Conservation (phyloP, 2,113 vertebrate species). For the Mirza zaza region DNA sequence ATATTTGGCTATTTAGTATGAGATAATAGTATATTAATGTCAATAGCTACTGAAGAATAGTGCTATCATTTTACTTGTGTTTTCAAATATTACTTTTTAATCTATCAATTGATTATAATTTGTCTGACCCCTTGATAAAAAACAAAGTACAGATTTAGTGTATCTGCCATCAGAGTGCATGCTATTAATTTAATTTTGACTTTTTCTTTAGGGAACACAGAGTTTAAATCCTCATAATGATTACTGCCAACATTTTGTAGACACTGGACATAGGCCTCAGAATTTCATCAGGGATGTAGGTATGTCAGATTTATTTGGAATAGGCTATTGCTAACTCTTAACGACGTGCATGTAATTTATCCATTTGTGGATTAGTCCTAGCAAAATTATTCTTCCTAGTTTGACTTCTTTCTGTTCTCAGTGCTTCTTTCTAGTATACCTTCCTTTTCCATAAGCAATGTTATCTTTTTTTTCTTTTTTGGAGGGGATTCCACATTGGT, state of each 20-base stretch:
- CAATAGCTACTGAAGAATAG: not conserved
- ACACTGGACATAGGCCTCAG: constrained; percentile 97
- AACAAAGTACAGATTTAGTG: not conserved
- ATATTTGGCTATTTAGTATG: not conserved
- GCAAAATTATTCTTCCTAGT: not conserved
- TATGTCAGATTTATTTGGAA: constrained; percentile 81
- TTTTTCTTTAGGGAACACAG: constrained; percentile 92
- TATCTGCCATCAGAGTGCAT: not conserved
- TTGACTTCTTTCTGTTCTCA: not conserved
- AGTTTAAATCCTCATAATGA: constrained; percentile 99
- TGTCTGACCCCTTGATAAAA: not conserved
- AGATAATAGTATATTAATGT: not conserved
- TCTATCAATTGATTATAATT: not conserved
- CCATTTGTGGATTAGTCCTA: not conserved
- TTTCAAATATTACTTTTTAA: constrained; percentile 29
- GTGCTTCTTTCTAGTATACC: not conserved
- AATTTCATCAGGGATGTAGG: constrained; percentile 99
- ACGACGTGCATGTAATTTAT: not conserved
- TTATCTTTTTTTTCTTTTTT: not conserved
- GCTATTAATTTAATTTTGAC: constrained; percentile 38
- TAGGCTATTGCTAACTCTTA: not conserved
- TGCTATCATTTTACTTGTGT: not conserved
- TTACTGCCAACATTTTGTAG: constrained; percentile 99
- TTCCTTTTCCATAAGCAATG: not conserved
- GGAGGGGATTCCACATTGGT: not conserved